Evolutionary conservation across 2,797 vertebrate species (phyloP), one percentile per base, ranked within the genome.

Genomic region (Botia kubotai): DNA sequence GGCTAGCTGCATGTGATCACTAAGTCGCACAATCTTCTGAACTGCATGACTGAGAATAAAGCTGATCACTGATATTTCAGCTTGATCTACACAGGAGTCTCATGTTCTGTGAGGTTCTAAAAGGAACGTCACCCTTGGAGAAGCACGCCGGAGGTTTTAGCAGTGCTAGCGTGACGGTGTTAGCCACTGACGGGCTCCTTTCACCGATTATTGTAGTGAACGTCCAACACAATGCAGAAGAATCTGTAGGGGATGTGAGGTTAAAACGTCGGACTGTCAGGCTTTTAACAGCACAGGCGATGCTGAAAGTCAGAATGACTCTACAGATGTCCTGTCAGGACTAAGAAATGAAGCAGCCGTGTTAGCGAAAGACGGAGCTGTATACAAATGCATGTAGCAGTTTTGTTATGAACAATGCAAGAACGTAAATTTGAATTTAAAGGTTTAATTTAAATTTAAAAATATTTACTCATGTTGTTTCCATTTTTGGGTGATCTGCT

Each of bases 111-210:
- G 60, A 69, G 53, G 19, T 73, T 67, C 46, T 72, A 72, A 82
- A 78, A 72, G 70, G 63, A 69, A 78, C 78, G 81, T 82, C 75
- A 82, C 39, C 81, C 81, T 65, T 58, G 72, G 69, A 82, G 75
- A 77, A 77, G 75, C 39, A 52, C 14, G 52, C 43, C 75, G 50
- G 53, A n/a, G 69, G 75, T 82, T 82, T 60, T 19, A 67, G 70
- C 23, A 11, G 33, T 33, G 33, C 29, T 60, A 60, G 75, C 53
- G n/a, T 82, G 79, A 75, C 79, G 69, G 36, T n/a, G 52, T 72
- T 63, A 81, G 53, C 66, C 29, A 29, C 62, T 57, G 81, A 66
- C 23, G 70, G 62, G 75, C 75, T 78, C 65, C 39, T 68, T 68
- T 70, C 63, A 82, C 69, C 73, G 81, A 77, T 82, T 82, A 82